Conservation (phyloP, 2,888 invertebrate genomes). For the Beris morrisii region DNA sequence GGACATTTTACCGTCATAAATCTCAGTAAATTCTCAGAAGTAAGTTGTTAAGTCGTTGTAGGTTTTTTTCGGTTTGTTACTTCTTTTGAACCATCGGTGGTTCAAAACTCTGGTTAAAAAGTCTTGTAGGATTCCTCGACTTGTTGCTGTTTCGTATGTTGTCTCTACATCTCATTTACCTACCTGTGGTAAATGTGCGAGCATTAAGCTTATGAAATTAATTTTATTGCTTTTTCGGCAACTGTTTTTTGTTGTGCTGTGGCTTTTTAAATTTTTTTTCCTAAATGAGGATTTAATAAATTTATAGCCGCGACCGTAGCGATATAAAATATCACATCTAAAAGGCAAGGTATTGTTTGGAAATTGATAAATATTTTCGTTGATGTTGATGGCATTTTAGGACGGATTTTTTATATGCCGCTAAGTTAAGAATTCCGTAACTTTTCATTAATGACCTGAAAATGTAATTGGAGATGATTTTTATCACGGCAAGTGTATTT, state of each 20-base stretch:
- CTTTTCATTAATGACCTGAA: conserved; percentile 9
- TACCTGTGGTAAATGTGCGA: conserved; percentile 20
- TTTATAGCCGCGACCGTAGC: not conserved
- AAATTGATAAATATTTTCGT: conserved; percentile 19
- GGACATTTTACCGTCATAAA: conserved; percentile 16
- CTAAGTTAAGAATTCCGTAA: not conserved
- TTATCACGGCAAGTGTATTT: conserved; percentile 1
- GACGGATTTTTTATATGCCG: not conserved
- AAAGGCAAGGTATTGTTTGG: not conserved
- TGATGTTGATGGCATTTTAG: not conserved
- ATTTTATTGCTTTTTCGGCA: conserved; percentile 21
- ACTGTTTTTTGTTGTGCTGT: conserved; percentile 4
- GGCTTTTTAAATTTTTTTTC: not conserved
- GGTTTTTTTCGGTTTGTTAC: not conserved
- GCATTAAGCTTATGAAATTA: conserved; percentile 24
- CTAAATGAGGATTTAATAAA: not conserved
- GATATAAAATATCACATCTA: not conserved
- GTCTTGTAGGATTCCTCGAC: not conserved
- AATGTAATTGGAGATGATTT: conserved; percentile 14
- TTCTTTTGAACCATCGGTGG: not conserved
- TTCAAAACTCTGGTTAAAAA: not conserved
- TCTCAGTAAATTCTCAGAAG: conserved; percentile 22
- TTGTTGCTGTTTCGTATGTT: not conserved
- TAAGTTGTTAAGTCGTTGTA: conserved; percentile 8
- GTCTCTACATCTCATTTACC: conserved; percentile 22